A percentile compares a stretch with the other conserved stretches of the same genome.
These are phyloP conservation scores for Petrosia ficiformis DNA, from an alignment of 37 sponge, comb jelly and placozoan species.

Conservation along the genomic window DNA sequence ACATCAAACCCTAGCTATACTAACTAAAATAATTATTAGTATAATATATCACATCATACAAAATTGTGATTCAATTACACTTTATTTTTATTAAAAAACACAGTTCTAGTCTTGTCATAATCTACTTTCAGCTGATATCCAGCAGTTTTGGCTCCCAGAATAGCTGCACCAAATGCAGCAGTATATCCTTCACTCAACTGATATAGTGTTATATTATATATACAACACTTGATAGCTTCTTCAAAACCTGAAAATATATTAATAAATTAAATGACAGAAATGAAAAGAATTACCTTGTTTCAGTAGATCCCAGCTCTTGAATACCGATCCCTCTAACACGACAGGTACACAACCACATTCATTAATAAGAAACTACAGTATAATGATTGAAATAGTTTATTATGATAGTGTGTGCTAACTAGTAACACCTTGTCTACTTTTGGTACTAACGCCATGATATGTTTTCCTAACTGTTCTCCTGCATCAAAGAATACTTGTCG, in stretches of 20 bases:
- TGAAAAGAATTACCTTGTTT: slow-evolving; percentile 66
- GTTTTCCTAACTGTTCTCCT: slow-evolving; percentile 52
- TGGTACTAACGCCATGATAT: slow-evolving; percentile 61
- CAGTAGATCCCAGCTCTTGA: slow-evolving; percentile 68
- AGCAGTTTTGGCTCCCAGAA: slow-evolving; percentile 65
- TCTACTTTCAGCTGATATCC: slow-evolving; percentile 54
- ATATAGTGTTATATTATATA: slow-evolving; percentile 31
- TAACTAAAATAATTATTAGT: no score
- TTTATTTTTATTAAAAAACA: background rate
- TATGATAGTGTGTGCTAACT: background rate
- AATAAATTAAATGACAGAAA: background rate
- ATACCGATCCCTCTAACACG: slow-evolving; percentile 60
- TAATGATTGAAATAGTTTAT: background rate
- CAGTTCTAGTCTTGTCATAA: slow-evolving; percentile 47
- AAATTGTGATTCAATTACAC: no score
- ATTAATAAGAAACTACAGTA: slow-evolving; percentile 18
- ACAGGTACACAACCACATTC: slow-evolving; percentile 51
- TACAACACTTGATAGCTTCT: slow-evolving; percentile 8
- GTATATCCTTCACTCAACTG: slow-evolving; percentile 34
- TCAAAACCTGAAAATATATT: slow-evolving; percentile 45
- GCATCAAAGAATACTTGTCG: slow-evolving; percentile 57
- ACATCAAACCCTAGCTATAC: no score
- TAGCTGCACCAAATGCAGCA: slow-evolving; percentile 81
- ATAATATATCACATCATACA: no score
- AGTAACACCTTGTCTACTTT: slow-evolving; percentile 9